Evolutionary conservation across 1,140 invertebrate genomes (phyloP), one percentile per base, ranked within the genome.

Genomic region (Nephila pilipes): DNA sequence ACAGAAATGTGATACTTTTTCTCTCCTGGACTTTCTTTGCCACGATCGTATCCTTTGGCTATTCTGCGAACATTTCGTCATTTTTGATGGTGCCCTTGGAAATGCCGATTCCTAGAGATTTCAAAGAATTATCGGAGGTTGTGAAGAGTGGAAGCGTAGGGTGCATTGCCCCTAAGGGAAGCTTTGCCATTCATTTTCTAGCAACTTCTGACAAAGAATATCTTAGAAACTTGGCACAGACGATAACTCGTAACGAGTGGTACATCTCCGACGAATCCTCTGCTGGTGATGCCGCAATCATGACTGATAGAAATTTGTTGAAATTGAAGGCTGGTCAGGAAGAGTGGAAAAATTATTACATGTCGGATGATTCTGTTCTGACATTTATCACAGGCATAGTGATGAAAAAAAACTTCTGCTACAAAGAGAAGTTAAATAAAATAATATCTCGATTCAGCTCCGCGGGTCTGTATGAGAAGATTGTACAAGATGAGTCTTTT

Each of bases 361-460:
- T 65, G 63, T 65, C 63, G 4, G 63, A 65, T 14, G 63, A 65
- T n/a, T 65, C 63, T n/a, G 10, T 65, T 65, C 5, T 65, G 63
- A 25, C 63, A 25, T 25, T 65, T 14, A 65, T 2, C 25, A 25
- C 25, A 2, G 63, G n/a, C 8, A 12, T 65, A 0, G 63, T 2
- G 12, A 65, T 65, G 63, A 25, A 25, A 65, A 65, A 65, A n/a
- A n/a, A 14, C 3, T 65, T 65, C 25, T 25, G 63, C 5, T 65
- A 65, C 63, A 65, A 65, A 25, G 25, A 65, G 14, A n/a, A 65
- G 63, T 65, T 65, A 65, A 65, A 65, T 65, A 65, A n/a, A 65
- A 65, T 65, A 65, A 65, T 65, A 25, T 65, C 63, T 12, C n/a
- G 63, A 65, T n/a, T 25, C n/a, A 65, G 22, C 25, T 25, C 22